phyloP scores from a whole-genome alignment of 2,888 invertebrate species.

The Leptopterna dolabrata region DNA sequence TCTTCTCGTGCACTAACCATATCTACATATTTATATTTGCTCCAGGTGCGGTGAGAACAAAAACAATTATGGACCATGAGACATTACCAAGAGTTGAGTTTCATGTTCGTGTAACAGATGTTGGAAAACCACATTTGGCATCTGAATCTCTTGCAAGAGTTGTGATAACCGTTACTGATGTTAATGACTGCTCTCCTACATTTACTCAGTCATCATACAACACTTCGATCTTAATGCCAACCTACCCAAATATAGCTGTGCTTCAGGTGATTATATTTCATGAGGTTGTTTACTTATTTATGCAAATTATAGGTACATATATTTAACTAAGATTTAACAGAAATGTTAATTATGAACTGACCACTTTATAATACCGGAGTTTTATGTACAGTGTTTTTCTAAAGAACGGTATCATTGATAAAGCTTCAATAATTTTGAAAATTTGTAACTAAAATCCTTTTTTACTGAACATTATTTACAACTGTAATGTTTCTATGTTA shows the following conservation, averaged over 20 bases:
- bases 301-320: no score
- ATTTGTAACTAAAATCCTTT: no score
- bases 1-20: no score
- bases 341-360: background rate
- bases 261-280: slow-evolving; percentile 68
- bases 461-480: no score
- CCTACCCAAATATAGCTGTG: slow-evolving; percentile 82
- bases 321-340: background rate
- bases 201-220: slow-evolving; percentile 80
- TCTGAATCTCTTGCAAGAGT: slow-evolving; percentile 85
- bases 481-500: no score
- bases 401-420: no score
- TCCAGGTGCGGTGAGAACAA: slow-evolving; percentile 82
- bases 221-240: slow-evolving; percentile 83
- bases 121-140: slow-evolving; percentile 84
- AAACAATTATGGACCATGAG: slow-evolving; percentile 85
- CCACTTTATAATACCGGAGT: no score
- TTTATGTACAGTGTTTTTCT: no score
- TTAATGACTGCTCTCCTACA: slow-evolving; percentile 90
- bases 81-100: slow-evolving; percentile 77
- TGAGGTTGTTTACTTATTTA: no score
- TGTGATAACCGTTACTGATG: slow-evolving; percentile 80
- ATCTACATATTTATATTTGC: no score
- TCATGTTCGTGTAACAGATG: slow-evolving; percentile 85
- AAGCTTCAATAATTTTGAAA: no score